Conservation (phyloP, 2,113 vertebrate genomes). For the Macaca fascicularis region DNA sequence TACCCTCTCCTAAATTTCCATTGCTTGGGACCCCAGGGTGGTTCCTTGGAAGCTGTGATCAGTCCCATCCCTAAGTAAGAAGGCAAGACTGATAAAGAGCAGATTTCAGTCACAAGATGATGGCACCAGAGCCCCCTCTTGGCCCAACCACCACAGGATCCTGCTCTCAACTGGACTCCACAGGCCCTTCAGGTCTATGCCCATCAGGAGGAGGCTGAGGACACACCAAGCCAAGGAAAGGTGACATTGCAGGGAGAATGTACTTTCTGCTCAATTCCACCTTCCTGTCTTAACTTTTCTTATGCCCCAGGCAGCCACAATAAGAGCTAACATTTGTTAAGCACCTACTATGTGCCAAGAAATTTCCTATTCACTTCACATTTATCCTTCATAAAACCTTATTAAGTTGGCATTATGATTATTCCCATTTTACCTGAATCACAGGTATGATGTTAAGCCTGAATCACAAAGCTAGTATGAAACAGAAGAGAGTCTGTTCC, state of each 20-base stretch:
- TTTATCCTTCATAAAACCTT: neutral
- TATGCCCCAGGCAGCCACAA: rapidly evolving
- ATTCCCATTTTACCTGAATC: neutral
- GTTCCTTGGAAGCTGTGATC: neutral
- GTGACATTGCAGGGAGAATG: neutral
- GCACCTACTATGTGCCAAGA: neutral
- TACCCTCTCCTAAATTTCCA: neutral
- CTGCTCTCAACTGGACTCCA: neutral
- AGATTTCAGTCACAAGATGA: neutral
- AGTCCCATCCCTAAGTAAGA: neutral
- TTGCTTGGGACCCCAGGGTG: neutral
- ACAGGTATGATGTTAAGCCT: neutral
- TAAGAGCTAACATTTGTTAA: neutral
- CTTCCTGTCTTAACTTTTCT: neutral
- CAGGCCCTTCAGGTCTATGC: neutral
- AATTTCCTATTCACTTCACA: neutral
- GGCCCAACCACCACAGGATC: neutral
- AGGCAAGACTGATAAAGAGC: neutral
- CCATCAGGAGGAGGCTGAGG: neutral
- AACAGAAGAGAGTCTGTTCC: neutral
- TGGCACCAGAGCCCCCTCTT: neutral
- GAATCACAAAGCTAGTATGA: neutral
- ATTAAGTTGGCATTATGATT: neutral
- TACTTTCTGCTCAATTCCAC: neutral
- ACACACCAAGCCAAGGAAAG: neutral